Percentiles rank a stretch among this genome's conserved stretches.
phyloP scores from a whole-genome alignment of 2,888 invertebrate genomes.

The Venusia cambrica region DNA sequence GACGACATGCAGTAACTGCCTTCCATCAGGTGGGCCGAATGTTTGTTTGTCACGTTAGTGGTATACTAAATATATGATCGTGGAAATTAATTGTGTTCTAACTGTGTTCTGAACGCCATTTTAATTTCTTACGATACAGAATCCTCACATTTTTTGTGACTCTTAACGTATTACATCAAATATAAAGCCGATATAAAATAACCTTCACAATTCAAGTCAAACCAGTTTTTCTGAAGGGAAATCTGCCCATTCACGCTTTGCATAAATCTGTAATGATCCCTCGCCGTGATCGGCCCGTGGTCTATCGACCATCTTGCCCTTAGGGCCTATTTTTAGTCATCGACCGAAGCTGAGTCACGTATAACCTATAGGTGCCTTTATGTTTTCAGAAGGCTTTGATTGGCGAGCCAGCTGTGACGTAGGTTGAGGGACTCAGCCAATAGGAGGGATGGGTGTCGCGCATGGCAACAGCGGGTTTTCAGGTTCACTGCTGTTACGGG shows the following conservation, averaged over 20 bases:
- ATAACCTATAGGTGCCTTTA: conserved; percentile 71
- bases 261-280: conserved; percentile 18
- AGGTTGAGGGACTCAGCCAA: conserved; percentile 61
- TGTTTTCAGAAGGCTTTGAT: conserved; percentile 61
- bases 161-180: too few relatives aligned
- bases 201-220: neutral
- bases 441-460: conserved; percentile 46
- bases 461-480: conserved; percentile 59
- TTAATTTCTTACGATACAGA: too few relatives aligned
- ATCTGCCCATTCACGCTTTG: conserved; percentile 6
- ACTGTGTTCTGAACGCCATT: too few relatives aligned
- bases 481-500: conserved; percentile 43
- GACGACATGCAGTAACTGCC: too few relatives aligned
- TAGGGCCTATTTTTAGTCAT: conserved; percentile 70
- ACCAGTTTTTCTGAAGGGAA: conserved; percentile 7
- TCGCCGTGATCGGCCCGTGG: conserved; percentile 1
- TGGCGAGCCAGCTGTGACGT: conserved; percentile 64
- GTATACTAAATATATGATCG: too few relatives aligned
- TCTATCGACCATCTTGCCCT: conserved; percentile 36
- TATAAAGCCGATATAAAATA: too few relatives aligned
- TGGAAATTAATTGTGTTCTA: too few relatives aligned
- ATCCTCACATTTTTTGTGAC: too few relatives aligned
- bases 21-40: too few relatives aligned
- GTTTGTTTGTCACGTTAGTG: too few relatives aligned
- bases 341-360: conserved; percentile 50